phyloP scores from a whole-genome alignment of 2,797 vertebrate genomes.

The Poeciliopsis presidionis region DNA sequence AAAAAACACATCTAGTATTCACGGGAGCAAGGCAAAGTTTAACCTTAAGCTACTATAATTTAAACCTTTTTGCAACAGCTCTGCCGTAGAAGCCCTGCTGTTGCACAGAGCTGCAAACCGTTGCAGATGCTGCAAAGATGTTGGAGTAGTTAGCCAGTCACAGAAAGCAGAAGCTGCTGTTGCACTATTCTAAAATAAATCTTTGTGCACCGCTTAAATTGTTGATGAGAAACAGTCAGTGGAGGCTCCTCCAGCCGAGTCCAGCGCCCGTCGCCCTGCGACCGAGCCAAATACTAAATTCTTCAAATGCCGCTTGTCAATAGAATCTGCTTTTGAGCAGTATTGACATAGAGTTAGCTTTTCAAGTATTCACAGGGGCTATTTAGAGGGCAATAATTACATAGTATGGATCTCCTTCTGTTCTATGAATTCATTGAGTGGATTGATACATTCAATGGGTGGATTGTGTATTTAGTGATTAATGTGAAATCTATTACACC shows the following conservation, averaged over 20 bases:
- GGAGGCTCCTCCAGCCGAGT: constrained; percentile 44
- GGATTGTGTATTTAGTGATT: constrained; percentile 54
- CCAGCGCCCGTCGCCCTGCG: constrained; percentile 63
- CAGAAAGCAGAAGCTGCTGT: constrained; percentile 4
- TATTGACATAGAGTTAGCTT: constrained; percentile 75
- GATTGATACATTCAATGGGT: constrained; percentile 57
- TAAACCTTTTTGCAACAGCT: neutral
- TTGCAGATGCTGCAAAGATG: constrained; percentile 4
- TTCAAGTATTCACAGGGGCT: constrained; percentile 71
- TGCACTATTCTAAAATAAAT: constrained; percentile 24
- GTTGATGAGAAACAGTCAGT: constrained; percentile 42
- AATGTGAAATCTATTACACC: constrained; percentile 47
- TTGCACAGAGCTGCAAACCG: constrained; percentile 3
- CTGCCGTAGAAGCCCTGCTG: neutral
- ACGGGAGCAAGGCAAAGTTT: neutral
- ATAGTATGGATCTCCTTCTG: constrained; percentile 70
- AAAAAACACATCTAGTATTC: neutral
- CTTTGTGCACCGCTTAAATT: constrained; percentile 16
- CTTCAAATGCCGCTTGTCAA: constrained; percentile 63
- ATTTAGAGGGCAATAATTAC: constrained; percentile 78
- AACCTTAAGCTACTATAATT: constrained; percentile 5
- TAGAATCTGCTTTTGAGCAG: constrained; percentile 63
- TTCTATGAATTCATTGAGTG: constrained; percentile 64
- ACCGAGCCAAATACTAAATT: constrained; percentile 62
- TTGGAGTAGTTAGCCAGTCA: neutral